Percentiles rank a stretch among this genome's conserved stretches.
These are phyloP conservation scores for Palythoa grandiflora DNA, from an alignment of 92 coral and sea anemone genomes.

Conservation along the genomic window DNA sequence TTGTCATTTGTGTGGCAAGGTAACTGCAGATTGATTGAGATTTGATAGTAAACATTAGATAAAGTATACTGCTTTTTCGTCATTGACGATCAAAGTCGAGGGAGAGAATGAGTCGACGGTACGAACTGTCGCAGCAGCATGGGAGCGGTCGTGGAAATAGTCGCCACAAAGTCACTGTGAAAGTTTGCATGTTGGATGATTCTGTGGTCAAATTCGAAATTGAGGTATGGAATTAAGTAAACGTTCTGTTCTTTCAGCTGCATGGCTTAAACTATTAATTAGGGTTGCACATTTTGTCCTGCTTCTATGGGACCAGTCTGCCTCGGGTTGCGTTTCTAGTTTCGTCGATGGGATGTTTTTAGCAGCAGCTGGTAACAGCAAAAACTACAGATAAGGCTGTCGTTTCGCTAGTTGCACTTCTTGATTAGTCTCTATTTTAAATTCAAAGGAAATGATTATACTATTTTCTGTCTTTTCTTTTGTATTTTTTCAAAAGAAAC, in stretches of 20 bases:
- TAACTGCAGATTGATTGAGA: constrained; percentile 27
- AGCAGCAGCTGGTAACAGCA: constrained; percentile 3
- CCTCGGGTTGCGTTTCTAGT: not conserved
- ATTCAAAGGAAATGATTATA: not conserved
- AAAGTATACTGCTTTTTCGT: not conserved
- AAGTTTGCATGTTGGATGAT: constrained; percentile 97
- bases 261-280: constrained; percentile 32
- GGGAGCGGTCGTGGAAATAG: constrained; percentile 75
- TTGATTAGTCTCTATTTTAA: not conserved
- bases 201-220: constrained; percentile 98
- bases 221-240: constrained; percentile 75
- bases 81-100: constrained; percentile 7
- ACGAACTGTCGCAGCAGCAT: constrained; percentile 79
- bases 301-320: constrained; percentile 16
- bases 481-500: not conserved
- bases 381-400: not conserved
- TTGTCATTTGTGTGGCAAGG: constrained; percentile 43
- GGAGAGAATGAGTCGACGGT: constrained; percentile 81
- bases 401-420: not conserved
- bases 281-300: constrained; percentile 26
- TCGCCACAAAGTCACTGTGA: constrained; percentile 83
- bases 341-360: constrained; percentile 37
- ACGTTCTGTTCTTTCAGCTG: constrained; percentile 5
- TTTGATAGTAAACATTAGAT: not conserved
- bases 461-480: not conserved